A percentile compares a stretch with the other conserved stretches of the same genome.
These are phyloP conservation scores for Parazoanthus darwini DNA, from an alignment of 92 coral and sea anemone genomes.

Conservation along the genomic window DNA sequence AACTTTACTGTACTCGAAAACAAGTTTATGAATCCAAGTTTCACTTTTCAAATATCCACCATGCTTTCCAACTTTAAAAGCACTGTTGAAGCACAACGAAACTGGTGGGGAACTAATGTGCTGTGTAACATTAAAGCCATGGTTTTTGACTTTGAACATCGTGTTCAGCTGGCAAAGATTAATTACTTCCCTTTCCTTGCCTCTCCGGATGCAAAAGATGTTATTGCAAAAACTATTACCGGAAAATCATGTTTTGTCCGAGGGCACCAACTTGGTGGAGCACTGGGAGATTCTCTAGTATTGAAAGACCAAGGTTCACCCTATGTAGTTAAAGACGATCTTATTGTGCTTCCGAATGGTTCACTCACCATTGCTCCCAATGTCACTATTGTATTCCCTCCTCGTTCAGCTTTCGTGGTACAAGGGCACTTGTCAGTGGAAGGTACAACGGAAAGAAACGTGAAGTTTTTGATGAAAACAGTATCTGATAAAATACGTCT, in stretches of 20 bases:
- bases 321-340: neutral
- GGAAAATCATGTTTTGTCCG: constrained; percentile 46
- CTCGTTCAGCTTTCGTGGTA: constrained; percentile 16
- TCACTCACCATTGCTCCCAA: constrained; percentile 29
- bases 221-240: neutral
- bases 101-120: constrained; percentile 70
- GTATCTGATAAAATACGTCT: constrained; percentile 26
- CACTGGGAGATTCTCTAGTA: constrained; percentile 36
- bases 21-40: constrained; percentile 36
- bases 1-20: constrained; percentile 50
- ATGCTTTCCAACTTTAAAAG: constrained; percentile 15
- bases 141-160: constrained; percentile 61
- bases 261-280: constrained; percentile 48
- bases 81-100: constrained; percentile 44
- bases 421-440: constrained; percentile 53
- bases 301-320: constrained; percentile 12
- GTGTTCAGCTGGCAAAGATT: constrained; percentile 49
- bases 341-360: too few relatives aligned
- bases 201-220: constrained; percentile 36
- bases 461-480: constrained; percentile 14
- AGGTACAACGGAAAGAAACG: constrained; percentile 43
- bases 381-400: constrained; percentile 52
- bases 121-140: constrained; percentile 49
- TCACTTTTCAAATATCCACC: constrained; percentile 43
- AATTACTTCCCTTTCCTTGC: constrained; percentile 50